Evolutionary conservation across 2,888 invertebrate genomes (phyloP).

Genomic region (Aphidius colemani): DNA sequence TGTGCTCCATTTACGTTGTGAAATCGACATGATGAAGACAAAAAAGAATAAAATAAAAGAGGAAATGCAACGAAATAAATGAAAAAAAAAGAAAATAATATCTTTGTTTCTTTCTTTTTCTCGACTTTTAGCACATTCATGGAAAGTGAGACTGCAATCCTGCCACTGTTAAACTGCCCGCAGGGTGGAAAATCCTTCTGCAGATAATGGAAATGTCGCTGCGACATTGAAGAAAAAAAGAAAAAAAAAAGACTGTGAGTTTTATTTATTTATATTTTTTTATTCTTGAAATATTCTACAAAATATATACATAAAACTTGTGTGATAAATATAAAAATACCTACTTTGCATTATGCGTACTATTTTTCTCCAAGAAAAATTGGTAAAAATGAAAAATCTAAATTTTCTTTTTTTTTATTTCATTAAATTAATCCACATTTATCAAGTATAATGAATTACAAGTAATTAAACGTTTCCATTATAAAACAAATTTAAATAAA

Average conservation of each 20-base stretch:
- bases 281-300: background rate
- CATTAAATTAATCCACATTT: too few species aligned
- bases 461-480: too few species aligned
- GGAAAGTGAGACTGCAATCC: too few species aligned
- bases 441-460: too few species aligned
- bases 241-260: conserved; percentile 16
- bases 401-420: background rate
- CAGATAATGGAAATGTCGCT: conserved; percentile 25
- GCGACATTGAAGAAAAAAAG: conserved; percentile 5
- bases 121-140: background rate
- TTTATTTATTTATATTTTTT: conserved; percentile 4
- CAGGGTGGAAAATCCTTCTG: conserved; percentile 21
- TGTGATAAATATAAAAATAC: background rate
- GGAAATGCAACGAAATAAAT: too few species aligned
- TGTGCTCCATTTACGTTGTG: too few species aligned
- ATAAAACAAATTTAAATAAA: too few species aligned
- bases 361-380: conserved; percentile 1
- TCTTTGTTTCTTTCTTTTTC: background rate
- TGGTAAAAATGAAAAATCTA: background rate
- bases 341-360: conserved; percentile 8
- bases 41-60: too few species aligned
- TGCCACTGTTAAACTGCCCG: conserved; percentile 11
- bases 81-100: too few species aligned
- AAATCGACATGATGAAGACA: too few species aligned
- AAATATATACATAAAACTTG: background rate